Percentiles rank a stretch among this genome's conserved stretches.
Conservation (phyloP, 2,888 invertebrate species). For the Sarcophaga variegata region DNA sequence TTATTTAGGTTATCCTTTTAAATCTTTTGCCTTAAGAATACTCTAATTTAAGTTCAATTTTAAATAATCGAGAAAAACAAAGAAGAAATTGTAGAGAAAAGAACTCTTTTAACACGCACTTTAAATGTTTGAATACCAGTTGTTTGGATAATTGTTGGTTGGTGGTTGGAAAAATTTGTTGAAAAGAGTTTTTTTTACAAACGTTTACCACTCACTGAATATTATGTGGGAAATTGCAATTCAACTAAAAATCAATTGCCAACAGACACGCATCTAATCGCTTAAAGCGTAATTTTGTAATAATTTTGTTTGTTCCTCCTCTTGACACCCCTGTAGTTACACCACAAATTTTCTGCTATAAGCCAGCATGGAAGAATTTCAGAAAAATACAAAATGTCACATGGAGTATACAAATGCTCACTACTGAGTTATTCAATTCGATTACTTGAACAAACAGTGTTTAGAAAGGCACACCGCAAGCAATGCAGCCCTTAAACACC, state of each 20-base stretch:
- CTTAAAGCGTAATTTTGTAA: background rate
- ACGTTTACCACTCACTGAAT: slow-evolving; percentile 16
- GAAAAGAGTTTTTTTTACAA: slow-evolving; percentile 1
- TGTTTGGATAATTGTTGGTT: background rate
- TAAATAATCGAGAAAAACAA: slow-evolving; percentile 7
- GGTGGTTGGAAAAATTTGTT: background rate
- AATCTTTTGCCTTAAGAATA: background rate
- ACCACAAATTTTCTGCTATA: background rate
- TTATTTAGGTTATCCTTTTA: background rate
- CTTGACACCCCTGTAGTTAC: slow-evolving; percentile 10
- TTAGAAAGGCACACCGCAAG: background rate
- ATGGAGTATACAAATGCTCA: slow-evolving; percentile 18
- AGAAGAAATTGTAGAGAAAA: slow-evolving; percentile 8
- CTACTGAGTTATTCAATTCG: slow-evolving; percentile 12
- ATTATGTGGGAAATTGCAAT: slow-evolving; percentile 49
- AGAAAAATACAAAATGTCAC: background rate
- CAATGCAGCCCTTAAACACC: background rate
- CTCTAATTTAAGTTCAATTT: background rate
- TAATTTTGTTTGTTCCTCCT: slow-evolving; percentile 5
- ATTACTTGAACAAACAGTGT: slow-evolving; percentile 11
- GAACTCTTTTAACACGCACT: slow-evolving; percentile 25
- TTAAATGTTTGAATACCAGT: background rate
- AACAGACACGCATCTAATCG: slow-evolving; percentile 47
- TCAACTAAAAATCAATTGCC: slow-evolving; percentile 55
- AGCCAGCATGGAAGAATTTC: slow-evolving; percentile 1